Base-by-base conservation (phyloP, 2,888 invertebrate species). In the Rhaphigaster nebulosa region DNA sequence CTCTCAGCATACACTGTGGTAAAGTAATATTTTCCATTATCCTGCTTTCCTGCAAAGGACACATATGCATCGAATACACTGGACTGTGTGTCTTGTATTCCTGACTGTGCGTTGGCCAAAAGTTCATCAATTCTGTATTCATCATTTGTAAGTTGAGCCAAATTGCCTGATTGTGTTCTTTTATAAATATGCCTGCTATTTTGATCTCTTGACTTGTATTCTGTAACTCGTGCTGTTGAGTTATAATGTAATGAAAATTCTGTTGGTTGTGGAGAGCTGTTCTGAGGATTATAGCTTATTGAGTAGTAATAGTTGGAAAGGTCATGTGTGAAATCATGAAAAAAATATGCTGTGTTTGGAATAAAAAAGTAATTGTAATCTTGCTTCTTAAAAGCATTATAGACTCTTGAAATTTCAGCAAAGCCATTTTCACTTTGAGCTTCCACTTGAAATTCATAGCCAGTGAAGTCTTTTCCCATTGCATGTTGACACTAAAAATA, bases 1-100 rank as follows among this genome's bases (percentile, higher is more conserved):
- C 96, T 96, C n/a, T 93, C 93, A 50, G 95, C 95, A 41, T 94
- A 92, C 29, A 95, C 96, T 26, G 94, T 93, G 15, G 96, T 96
- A 4, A 95, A 92, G 0, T 94, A 93, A 92, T 95, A 95, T 91
- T 95, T 94, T 29, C 94, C 94, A 91, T 94, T 94, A 92, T 94
- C 94, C 76, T 94, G 93, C 18, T 88, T 15, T 41, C 95, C 95
- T 56, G 95, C 94, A 91, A 96, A 95, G 91, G 95, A 93, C 34
- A 95, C 93, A 70, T 95, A 94, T 0, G 95, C 92, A 92, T 96
- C 96, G 0, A 95, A 90, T 20, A 95, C 94, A 87, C 93, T 93
- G n/a, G 94, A 94, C 90, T 80, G 29, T 56, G 60, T 87, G 20
- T 90, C 90, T 56, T 87, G 60, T 50, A 90, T 90, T 90, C 90